A percentile compares a stretch with the other conserved stretches of the same genome.
phyloP scores from a whole-genome alignment of 2,888 invertebrate species.

The Romanomermis culicivorax region DNA sequence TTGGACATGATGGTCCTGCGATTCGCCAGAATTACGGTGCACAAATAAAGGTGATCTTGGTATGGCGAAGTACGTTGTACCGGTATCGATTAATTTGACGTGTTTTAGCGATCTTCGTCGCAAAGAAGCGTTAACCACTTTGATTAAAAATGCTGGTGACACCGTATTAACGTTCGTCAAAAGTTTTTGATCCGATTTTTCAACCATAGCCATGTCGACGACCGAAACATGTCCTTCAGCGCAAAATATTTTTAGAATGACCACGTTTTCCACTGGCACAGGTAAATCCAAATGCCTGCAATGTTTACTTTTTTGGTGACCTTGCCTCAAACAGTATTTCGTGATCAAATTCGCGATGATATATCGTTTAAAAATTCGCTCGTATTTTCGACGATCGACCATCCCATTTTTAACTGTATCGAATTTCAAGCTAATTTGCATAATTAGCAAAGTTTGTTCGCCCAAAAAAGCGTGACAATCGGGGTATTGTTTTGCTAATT shows the following conservation, averaged over 20 bases:
- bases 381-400: neutral
- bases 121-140: neutral
- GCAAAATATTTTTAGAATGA: neutral
- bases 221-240: neutral
- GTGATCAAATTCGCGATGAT: neutral
- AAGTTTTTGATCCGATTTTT: neutral
- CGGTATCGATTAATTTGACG: too few relatives aligned
- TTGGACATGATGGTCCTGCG: too few relatives aligned
- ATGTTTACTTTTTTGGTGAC: neutral
- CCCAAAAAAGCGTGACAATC: neutral
- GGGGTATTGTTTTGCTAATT: neutral
- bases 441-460: neutral
- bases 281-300: neutral
- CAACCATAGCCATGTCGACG: neutral
- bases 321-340: neutral
- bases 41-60: too few relatives aligned
- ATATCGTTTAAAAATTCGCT: neutral
- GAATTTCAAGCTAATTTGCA: neutral
- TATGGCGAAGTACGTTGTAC: too few relatives aligned
- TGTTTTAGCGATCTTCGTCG: too few relatives aligned
- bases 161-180: neutral
- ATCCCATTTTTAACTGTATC: neutral
- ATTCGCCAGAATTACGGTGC: too few relatives aligned
- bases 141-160: neutral
- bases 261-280: neutral